Base-by-base conservation (phyloP, 1,140 invertebrate genomes). In the Euglossa dilemma region DNA sequence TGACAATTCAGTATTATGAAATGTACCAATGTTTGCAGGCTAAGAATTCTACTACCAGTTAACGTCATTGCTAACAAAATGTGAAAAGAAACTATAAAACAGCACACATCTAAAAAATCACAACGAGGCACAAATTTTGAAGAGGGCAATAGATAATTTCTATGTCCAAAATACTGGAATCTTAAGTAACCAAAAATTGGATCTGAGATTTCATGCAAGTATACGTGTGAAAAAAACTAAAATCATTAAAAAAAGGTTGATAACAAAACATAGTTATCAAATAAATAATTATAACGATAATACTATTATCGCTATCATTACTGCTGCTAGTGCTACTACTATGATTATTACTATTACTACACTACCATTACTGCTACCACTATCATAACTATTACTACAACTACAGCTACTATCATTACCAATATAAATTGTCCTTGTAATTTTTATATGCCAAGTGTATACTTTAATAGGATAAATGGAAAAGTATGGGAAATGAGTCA, bases 391-490 rank as follows among this genome's bases (percentile, higher is more conserved):
- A 88, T 85, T 76, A 85, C 28, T 83, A 83, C 56, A 64, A 72
- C 28, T 86, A 84, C 61, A 59, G 70, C 69, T 85, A 87, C 28
- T 88, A 86, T 80, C 64, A 86, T 88, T 88, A 88, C 61, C 71
- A 85, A 74, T 85, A 90, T 89, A 90, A 90, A 88, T 90, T 90
- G 86, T 89, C 89, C 90, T 90, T 90, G 90, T 91, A 90, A 91
- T 90, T 91, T 91, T 90, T 91, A 89, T 91, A 91, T 91, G 87
- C 89, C 89, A 91, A 91, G 76, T 91, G 80, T 89, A 90, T 89
- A 89, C 82, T 90, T 89, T 89, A 84, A 85, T 90, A 90, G 52
- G 75, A 66, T 85, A 84, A 59, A 84, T 73, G 84, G 16, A 67
- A 83, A 28, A 87, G 45, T 47, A 86, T 71, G 74, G 70, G 52